Evolutionary conservation across 92 coral and sea anemone species (phyloP).

Genomic region (Phenganax marumi): DNA sequence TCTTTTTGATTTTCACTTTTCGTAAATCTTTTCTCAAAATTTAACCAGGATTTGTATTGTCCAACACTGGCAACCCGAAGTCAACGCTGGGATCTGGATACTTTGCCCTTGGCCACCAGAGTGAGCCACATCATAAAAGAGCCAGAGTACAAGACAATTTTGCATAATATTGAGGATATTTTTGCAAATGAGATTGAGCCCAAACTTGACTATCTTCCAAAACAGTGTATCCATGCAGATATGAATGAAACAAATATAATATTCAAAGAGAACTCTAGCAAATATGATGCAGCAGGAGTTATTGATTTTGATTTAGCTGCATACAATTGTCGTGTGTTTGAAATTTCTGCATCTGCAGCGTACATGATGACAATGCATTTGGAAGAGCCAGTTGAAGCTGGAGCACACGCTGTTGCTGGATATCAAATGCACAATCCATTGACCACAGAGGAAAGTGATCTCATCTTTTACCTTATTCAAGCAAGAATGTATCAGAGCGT

Average conservation of each 20-base stretch:
- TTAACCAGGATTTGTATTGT: background rate
- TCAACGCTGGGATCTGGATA: constrained; percentile 5
- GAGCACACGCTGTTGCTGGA: constrained; percentile 13
- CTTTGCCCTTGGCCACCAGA: background rate
- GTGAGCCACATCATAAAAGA: constrained; percentile 13
- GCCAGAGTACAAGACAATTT: background rate
- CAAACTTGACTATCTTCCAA: constrained; percentile 15
- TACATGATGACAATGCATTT: constrained; percentile 22
- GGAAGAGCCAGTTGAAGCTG: constrained; percentile 16
- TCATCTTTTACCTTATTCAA: constrained; percentile 9
- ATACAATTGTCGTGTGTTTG: constrained; percentile 13
- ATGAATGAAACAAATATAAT: constrained; percentile 16
- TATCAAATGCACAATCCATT: constrained; percentile 15
- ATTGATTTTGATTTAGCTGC: constrained; percentile 9
- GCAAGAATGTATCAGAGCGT: constrained; percentile 25
- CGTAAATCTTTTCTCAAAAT: background rate
- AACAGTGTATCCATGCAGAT: constrained; percentile 22
- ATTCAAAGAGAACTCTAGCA: background rate
- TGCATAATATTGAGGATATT: constrained; percentile 12
- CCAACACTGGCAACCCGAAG: constrained; percentile 21
- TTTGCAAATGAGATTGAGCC: constrained; percentile 2
- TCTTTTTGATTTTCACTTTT: background rate
- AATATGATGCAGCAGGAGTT: constrained; percentile 11
- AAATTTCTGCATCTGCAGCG: constrained; percentile 13
- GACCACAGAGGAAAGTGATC: constrained; percentile 14